Conservation (phyloP, 2,797 vertebrate species). For the Tachyglossus aculeatus region DNA sequence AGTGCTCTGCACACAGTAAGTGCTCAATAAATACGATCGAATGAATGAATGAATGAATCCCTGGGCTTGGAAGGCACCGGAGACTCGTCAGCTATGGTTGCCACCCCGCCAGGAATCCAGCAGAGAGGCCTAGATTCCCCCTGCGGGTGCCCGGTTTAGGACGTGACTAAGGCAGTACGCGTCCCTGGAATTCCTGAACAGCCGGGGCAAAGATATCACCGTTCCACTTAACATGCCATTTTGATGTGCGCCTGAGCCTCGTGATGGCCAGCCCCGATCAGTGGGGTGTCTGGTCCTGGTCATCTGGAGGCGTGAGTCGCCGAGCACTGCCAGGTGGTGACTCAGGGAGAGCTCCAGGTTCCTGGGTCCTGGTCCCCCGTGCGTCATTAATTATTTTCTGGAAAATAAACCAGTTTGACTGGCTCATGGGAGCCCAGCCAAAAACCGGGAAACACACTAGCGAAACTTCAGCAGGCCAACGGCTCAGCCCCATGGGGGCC, state of each 20-base stretch:
- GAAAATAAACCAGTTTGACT: fast-evolving
- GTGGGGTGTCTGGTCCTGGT: slow-evolving; percentile 34
- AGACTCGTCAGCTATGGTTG: too few species aligned
- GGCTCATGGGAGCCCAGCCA: background rate
- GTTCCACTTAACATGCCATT: slow-evolving; percentile 26
- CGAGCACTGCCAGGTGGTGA: slow-evolving; percentile 36
- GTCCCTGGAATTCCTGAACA: slow-evolving; percentile 22
- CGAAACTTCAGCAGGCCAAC: background rate
- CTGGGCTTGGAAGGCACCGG: too few species aligned
- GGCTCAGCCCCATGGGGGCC: too few species aligned
- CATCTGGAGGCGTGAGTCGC: slow-evolving; percentile 41
- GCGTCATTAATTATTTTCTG: slow-evolving; percentile 28
- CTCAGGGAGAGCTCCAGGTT: slow-evolving; percentile 49
- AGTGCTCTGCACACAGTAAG: too few species aligned
- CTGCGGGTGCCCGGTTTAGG: too few species aligned
- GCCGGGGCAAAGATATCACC: slow-evolving; percentile 18
- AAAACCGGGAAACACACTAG: background rate
- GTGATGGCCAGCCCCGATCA: slow-evolving; percentile 19
- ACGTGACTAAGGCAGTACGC: slow-evolving; percentile 26
- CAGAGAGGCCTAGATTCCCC: too few species aligned
- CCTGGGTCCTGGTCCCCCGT: too few species aligned
- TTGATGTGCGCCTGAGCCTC: slow-evolving; percentile 33
- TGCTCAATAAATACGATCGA: too few species aligned
- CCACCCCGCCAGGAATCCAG: too few species aligned
- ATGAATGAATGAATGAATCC: too few species aligned